Base-by-base conservation (phyloP, 1,140 invertebrate species). In the Oedothorax gibbosus region DNA sequence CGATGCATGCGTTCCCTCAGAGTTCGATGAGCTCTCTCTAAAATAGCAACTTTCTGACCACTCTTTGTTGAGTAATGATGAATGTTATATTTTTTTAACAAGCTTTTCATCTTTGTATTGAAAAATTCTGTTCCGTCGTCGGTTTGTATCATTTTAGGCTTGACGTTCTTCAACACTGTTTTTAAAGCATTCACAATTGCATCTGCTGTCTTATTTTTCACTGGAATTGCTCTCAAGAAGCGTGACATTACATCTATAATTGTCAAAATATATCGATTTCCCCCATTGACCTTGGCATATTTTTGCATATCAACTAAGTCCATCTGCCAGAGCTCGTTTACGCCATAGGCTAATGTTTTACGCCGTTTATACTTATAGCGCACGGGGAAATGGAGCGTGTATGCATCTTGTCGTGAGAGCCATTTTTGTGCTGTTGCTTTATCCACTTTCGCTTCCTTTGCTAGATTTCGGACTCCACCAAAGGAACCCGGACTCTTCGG, bases 221-320 rank as follows among this genome's bases (percentile, higher is more conserved):
- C 57, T 60, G 57, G 57, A 7, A 60, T 3, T 3, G 57, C 57
- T 60, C 57, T 60, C n/a, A 60, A 14, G n/a, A 14, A 60, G 11
- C 57, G 11, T n/a, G 57, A 60, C 57, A 60, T 60, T 60, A 60
- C 57, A n/a, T 60, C 57, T 60, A 60, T 60, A 60, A 60, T 60
- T 14, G 57, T 60, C n/a, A 60, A 60, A 60, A 60, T 12, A 65
- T n/a, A 60, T 60, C 57, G 57, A 60, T 60, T 14, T 2, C 57
- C 57, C 6, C n/a, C n/a, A n/a, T 60, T 60, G n/a, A 60, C 11
- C 57, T 60, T 12, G 11, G 57, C 11, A 12, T 14, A 60, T 60
- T 60, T 60, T n/a, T 60, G 57, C n/a, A 60, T 14, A 60, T 60
- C 57, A 60, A n/a, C 57, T 6, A 60, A 60, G n/a, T 60, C 57